These are phyloP conservation scores for Tautogolabrus adspersus DNA, from an alignment of 2,113 vertebrate species.

Conservation along the genomic window DNA sequence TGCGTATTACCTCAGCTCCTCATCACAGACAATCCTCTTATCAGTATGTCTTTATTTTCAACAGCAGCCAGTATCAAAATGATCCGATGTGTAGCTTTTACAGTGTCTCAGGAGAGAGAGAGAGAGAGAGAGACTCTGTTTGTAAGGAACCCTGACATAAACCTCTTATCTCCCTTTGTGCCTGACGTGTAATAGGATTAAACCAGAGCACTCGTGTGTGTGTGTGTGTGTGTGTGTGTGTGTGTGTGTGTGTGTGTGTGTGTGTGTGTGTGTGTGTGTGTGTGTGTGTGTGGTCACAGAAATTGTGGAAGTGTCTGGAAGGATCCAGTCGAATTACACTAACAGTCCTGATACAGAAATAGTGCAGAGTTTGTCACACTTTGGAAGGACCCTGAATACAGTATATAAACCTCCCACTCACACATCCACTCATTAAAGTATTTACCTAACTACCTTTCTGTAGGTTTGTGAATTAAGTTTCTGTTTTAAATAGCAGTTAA, in stretches of 20 bases:
- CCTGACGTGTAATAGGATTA: slow-evolving; percentile 82
- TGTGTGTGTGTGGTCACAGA: slow-evolving; percentile 29
- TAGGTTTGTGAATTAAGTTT: slow-evolving; percentile 21
- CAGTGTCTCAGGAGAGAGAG: slow-evolving; percentile 10
- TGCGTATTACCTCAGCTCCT: slow-evolving; percentile 26
- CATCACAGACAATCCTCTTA: slow-evolving; percentile 51
- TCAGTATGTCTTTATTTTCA: slow-evolving; percentile 38
- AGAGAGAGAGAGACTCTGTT: slow-evolving; percentile 23
- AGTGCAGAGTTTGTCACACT: neutral
- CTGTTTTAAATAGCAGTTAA: slow-evolving; percentile 9
- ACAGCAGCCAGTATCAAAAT: neutral
- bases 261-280: no score
- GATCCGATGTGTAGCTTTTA: slow-evolving; percentile 18
- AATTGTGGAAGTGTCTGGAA: slow-evolving; percentile 65
- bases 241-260: no score
- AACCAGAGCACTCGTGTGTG: slow-evolving; percentile 51
- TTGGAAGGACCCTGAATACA: neutral
- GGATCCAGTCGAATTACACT: slow-evolving; percentile 15
- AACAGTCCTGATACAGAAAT: neutral
- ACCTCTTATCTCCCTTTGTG: slow-evolving; percentile 82
- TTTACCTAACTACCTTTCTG: slow-evolving; percentile 1
- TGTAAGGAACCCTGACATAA: slow-evolving; percentile 65
- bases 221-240: no score
- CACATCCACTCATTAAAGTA: slow-evolving; percentile 3
- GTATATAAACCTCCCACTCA: neutral